Evolutionary conservation across 23 tunicate species (phyloP).

Genomic region (Oikopleura vanhoeffeni): DNA sequence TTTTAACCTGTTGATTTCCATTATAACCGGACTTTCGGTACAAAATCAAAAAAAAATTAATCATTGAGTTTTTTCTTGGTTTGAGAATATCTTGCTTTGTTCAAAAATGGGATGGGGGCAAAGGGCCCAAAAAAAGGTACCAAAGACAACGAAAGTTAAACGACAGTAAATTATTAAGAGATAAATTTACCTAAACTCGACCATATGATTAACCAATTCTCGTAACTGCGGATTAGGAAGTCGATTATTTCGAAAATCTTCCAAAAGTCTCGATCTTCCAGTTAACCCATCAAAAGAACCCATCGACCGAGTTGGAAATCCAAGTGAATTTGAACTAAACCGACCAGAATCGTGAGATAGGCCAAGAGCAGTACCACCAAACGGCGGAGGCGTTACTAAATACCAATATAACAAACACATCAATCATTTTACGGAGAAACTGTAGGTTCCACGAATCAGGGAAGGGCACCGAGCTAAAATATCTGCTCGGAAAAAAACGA

Average conservation of each 20-base stretch:
- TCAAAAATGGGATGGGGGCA: too few relatives aligned
- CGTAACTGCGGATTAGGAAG: slow-evolving; percentile 66
- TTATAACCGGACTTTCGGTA: too few relatives aligned
- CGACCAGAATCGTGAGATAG: neutral
- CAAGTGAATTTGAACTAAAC: neutral
- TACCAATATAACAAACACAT: neutral
- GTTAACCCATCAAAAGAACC: neutral
- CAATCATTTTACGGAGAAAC: neutral
- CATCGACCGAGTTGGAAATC: neutral
- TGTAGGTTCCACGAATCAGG: too few relatives aligned
- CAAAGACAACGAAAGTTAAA: too few relatives aligned
- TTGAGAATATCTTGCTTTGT: too few relatives aligned
- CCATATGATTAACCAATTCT: slow-evolving; percentile 63
- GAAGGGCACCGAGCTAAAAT: too few relatives aligned
- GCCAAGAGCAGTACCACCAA: neutral
- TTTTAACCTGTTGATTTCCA: too few relatives aligned
- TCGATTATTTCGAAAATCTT: slow-evolving; percentile 89
- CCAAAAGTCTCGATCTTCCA: slow-evolving; percentile 71
- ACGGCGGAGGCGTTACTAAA: neutral
- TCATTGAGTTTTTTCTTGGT: too few relatives aligned
- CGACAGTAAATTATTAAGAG: too few relatives aligned
- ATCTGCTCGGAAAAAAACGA: too few relatives aligned
- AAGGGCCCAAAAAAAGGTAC: too few relatives aligned
- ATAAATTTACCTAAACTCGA: slow-evolving; percentile 31
- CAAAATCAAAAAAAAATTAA: too few relatives aligned